Evolutionary conservation across 2,797 vertebrate genomes (phyloP).

Genomic region (Ctenosaura bakeri): DNA sequence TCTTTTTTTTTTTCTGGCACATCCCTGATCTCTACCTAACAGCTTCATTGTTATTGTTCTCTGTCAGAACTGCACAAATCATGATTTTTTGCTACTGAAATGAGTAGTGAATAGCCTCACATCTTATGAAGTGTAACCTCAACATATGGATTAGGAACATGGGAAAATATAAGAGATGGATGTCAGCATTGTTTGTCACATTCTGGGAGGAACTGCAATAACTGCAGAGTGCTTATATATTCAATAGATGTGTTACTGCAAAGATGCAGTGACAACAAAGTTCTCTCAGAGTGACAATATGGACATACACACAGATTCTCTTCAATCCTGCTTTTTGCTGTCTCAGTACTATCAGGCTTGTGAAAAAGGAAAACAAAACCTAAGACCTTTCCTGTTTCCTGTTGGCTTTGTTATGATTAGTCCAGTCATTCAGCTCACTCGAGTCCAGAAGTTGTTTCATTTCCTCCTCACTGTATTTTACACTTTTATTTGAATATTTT

Average conservation of each 20-base stretch:
- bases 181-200: conserved; percentile 14
- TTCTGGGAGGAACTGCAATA: neutral
- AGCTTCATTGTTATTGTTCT: neutral
- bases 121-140: neutral
- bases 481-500: conserved; percentile 28
- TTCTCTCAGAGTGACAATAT: conserved; percentile 53
- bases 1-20: neutral
- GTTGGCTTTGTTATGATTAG: conserved; percentile 36
- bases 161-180: neutral
- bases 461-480: conserved; percentile 37
- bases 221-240: conserved; percentile 52
- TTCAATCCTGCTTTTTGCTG: neutral
- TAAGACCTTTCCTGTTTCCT: conserved; percentile 27
- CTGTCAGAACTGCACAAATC: neutral
- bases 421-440: conserved; percentile 14
- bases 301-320: neutral
- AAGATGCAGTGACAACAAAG: conserved; percentile 62
- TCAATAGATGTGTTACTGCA: conserved; percentile 73
- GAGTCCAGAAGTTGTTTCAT: conserved; percentile 22
- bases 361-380: conserved; percentile 4
- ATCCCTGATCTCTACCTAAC: neutral
- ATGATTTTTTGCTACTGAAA: neutral
- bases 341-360: conserved; percentile 20
- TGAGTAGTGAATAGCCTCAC: neutral
- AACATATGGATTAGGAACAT: neutral